phyloP scores from a whole-genome alignment of 2,797 vertebrate genomes.

The Labeo calbasu region DNA sequence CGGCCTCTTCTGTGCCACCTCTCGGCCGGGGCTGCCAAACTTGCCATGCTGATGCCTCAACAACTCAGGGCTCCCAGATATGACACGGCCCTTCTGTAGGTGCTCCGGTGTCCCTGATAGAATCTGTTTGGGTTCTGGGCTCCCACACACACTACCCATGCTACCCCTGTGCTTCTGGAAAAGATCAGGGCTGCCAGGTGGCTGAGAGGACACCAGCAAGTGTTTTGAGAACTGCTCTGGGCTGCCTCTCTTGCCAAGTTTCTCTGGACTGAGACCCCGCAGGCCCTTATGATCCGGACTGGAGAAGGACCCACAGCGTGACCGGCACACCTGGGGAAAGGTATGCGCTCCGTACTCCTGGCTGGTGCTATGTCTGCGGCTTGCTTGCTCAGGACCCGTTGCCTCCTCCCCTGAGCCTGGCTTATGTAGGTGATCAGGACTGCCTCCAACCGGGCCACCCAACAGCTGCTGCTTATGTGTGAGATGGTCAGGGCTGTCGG shows the following conservation, averaged over 20 bases:
- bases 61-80: constrained; percentile 88
- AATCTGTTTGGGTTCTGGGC: constrained; percentile 84
- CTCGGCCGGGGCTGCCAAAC: constrained; percentile 79
- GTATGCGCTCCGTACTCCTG: constrained; percentile 88
- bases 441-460: constrained; percentile 68
- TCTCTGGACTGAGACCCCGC: constrained; percentile 84
- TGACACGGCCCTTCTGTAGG: constrained; percentile 85
- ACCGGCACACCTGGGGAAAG: constrained; percentile 78
- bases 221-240: constrained; percentile 77
- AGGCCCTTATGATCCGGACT: constrained; percentile 83
- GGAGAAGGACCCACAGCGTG: constrained; percentile 75
- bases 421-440: constrained; percentile 77
- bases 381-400: constrained; percentile 66
- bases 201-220: constrained; percentile 78
- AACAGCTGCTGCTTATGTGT: constrained; percentile 70
- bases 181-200: constrained; percentile 84
- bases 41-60: constrained; percentile 87
- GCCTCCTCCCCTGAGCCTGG: constrained; percentile 50
- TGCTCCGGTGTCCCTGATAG: constrained; percentile 84
- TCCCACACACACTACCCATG: constrained; percentile 66
- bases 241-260: constrained; percentile 81
- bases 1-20: constrained; percentile 84
- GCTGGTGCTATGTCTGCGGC: constrained; percentile 86
- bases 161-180: constrained; percentile 85
- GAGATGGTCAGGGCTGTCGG: constrained; percentile 88